Base-by-base conservation (phyloP, 1,140 invertebrate species). In the Proctacanthus coquilletti region DNA sequence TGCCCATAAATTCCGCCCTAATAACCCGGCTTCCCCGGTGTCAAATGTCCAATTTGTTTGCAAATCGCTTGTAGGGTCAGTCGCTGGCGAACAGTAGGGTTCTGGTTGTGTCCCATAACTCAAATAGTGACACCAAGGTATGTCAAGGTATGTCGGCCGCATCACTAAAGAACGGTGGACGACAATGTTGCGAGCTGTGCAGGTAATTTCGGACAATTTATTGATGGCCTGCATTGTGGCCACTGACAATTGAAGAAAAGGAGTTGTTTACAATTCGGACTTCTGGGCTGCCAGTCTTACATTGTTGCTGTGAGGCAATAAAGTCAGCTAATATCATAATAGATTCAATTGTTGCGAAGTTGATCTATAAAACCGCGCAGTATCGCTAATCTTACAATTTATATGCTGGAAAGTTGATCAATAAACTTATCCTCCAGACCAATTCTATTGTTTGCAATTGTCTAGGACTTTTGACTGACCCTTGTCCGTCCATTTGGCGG, bases 321-420 rank as follows among this genome's bases (percentile, higher is more conserved):
- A 27, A 27, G 23, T 27, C 23, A 27, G 13, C 23, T 27, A 27
- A 27, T 27, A 27, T 27, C 23, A 27, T 27, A 27, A 27, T 27
- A 27, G 23, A 27, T 13, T 27, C 23, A 13, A 8, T 9, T 13
- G 13, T 9, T 9, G 23, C 23, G 8, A 27, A 27, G 23, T 27
- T 13, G 23, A 13, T 9, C 23, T 27, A 27, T 27, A 27, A 27
- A 27, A 27, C 13, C 23, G 23, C 23, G 23, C 23, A 27, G 23
- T 13, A 27, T 27, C 23, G 23, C 23, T 27, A 27, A 27, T 27
- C 23, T 8, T 27, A 13, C 13, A 27, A 27, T 27, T 27, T 27
- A 27, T 27, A 27, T 27, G 23, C 23, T 27, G 23, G 13, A 27
- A 27, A 27, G 23, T 27, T 27, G 23, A 27, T 27, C 23, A 27